phyloP scores from a whole-genome alignment of 2,888 invertebrate species.

The Eugnorisma glareosa region DNA sequence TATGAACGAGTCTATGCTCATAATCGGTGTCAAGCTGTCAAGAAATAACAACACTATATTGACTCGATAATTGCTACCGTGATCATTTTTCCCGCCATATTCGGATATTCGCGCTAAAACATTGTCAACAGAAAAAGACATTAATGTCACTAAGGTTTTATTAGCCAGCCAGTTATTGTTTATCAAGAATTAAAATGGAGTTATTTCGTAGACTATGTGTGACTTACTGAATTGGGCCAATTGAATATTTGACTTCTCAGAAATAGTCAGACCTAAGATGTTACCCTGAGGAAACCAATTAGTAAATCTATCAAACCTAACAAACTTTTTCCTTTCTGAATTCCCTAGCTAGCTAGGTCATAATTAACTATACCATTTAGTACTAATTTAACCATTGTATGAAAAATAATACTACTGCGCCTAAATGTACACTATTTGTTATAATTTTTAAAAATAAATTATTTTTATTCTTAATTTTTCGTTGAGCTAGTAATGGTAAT shows the following conservation, averaged over 20 bases:
- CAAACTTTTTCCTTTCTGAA: background rate
- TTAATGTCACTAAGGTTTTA: constrained; percentile 54
- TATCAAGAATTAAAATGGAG: constrained; percentile 29
- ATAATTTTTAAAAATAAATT: too few relatives aligned
- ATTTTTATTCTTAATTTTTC: too few relatives aligned
- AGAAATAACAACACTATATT: constrained; percentile 65
- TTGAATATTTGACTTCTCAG: constrained; percentile 27
- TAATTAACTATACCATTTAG: too few relatives aligned
- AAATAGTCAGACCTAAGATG: constrained; percentile 21
- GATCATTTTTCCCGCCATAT: constrained; percentile 71
- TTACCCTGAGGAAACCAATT: constrained; percentile 5
- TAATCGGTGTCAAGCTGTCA: constrained; percentile 62
- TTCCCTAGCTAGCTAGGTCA: background rate
- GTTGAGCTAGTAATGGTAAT: background rate
- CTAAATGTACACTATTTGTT: too few relatives aligned
- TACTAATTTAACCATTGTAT: too few relatives aligned
- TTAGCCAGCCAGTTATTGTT: constrained; percentile 32
- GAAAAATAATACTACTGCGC: too few relatives aligned
- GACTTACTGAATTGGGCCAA: constrained; percentile 18
- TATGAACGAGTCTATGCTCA: constrained; percentile 50
- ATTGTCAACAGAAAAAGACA: constrained; percentile 60
- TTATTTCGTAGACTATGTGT: constrained; percentile 30
- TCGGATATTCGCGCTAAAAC: constrained; percentile 63
- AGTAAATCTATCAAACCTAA: background rate
- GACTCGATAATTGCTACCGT: constrained; percentile 70